These are phyloP conservation scores for Protomyctophum bolini DNA, from an alignment of 2,113 vertebrate genomes.

Conservation along the genomic window DNA sequence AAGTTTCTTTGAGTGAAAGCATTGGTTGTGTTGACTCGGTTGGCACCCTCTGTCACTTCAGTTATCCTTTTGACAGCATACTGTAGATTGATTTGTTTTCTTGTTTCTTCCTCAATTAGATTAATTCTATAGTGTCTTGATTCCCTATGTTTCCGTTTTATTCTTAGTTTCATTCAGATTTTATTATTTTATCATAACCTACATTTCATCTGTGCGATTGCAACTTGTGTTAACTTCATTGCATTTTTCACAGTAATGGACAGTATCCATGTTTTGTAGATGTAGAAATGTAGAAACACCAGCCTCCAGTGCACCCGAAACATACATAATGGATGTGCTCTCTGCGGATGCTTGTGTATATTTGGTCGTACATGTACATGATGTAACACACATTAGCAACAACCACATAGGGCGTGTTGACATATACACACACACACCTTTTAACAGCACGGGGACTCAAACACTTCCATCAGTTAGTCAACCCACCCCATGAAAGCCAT, in stretches of 20 bases:
- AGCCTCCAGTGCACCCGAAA: not conserved
- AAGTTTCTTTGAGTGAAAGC: too few relatives aligned
- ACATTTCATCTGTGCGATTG: too few relatives aligned
- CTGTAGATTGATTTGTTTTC: too few relatives aligned
- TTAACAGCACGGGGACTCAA: not conserved
- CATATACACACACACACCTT: slow-evolving; percentile 12
- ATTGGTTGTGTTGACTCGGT: too few relatives aligned
- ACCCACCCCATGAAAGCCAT: slow-evolving; percentile 22
- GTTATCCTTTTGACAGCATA: too few relatives aligned
- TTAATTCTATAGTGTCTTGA: too few relatives aligned
- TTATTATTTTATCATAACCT: too few relatives aligned
- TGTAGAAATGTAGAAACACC: not conserved
- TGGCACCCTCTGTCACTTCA: too few relatives aligned
- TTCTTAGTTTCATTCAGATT: too few relatives aligned
- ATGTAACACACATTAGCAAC: not conserved
- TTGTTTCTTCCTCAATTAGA: too few relatives aligned
- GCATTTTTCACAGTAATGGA: not conserved
- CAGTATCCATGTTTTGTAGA: not conserved
- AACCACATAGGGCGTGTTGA: not conserved
- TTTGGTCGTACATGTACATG: slow-evolving; percentile 4
- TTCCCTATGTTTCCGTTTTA: too few relatives aligned
- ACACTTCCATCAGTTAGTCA: slow-evolving; percentile 21
- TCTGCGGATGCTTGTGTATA: not conserved
- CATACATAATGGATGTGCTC: not conserved
- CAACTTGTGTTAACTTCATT: too few relatives aligned